Evolutionary conservation across 1,140 invertebrate species (phyloP), one percentile per base, ranked within the genome.

Genomic region (Drosophila pseudoobscura): DNA sequence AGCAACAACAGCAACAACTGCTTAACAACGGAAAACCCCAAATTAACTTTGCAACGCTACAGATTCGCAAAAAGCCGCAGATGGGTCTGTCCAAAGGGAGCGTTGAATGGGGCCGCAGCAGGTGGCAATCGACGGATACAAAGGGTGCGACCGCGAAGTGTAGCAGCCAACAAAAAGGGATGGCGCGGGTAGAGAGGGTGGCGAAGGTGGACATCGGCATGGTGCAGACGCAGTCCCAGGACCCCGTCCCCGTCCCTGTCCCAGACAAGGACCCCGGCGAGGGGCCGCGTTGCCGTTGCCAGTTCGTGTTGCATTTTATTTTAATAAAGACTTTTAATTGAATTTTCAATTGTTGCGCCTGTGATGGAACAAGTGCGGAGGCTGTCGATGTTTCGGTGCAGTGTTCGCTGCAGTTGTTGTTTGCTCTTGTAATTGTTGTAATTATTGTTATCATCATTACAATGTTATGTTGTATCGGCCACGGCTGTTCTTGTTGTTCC

Each of bases 281-380:
- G 43, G 65, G 51, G 70, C 76, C 75, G 70, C 5, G 24, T 57
- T 59, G 59, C 71, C 44, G 47, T 47, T 8, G 69, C 35, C 55
- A 63, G 59, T 88, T 64, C 70, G 63, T 82, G 80, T 71, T 68
- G 78, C 71, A 88, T 87, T 87, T 87, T 88, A 87, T 87, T 87
- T 88, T 87, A 87, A 87, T 87, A 87, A 87, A 87, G 83, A 88
- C 78, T 87, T 87, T 87, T 87, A 87, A 87, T 87, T 87, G 83
- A 88, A 87, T 88, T 87, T 87, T 87, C 83, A 87, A 83, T 87
- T 87, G 83, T 87, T 87, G 79, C 83, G 54, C 75, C 41, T 45
- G 44, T 52, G 7, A 62, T 51, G 55, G 45, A 39, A 45, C 31
- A 62, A 51, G 55, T 26, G 55, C 2, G 9, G 31, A 11, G 39